Base-by-base conservation (phyloP, 2,113 vertebrate genomes). In the Guaruba guarouba region DNA sequence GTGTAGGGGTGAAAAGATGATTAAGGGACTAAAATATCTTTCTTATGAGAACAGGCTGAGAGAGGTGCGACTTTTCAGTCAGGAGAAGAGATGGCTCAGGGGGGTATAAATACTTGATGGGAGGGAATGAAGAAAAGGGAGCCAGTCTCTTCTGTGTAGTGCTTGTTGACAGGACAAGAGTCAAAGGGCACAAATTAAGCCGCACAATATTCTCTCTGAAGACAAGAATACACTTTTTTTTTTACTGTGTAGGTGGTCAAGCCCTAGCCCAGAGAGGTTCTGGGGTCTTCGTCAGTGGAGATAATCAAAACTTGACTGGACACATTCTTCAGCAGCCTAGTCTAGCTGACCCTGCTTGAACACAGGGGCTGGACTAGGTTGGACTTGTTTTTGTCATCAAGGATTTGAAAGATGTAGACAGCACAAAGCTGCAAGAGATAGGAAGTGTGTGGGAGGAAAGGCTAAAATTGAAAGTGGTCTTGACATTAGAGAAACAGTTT, bases 271-370 rank as follows among this genome's bases (percentile, higher is more conserved):
- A 57, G 3, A 70, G 71, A 46, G 11, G 3, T 68, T 52, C 37
- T 54, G 11, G 20, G 31, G 29, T 54, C 19, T 62, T n/a, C 29
- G 17, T 61, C 39, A 35, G 43, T 78, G 35, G 67, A 73, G 37
- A n/a, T 66, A 37, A 23, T 52, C 37, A 73, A 46, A 79, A 29
- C 28, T 59, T 51, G 23, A 35, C 43, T 49, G 31, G 33, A 37
- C 37, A 3, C 6, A 0, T 64, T 59, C 37, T 51, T 85, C 0
- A 0, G 16, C 19, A 80, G 1, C 61, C 52, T 74, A 8, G 24
- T 79, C 8, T 66, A 39, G 67, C 59, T 80, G 67, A 73, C 15
- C 8, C 18, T 59, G 39, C 59, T n/a, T 39, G 51, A 46, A 46
- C 31, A 17, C 23, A 29, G 37, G n/a, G 44, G 3, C 46, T 31